Percentiles rank a stretch among this genome's conserved stretches.
These are phyloP conservation scores for Nasonia oneida DNA, from an alignment of 2,888 invertebrate species.

Conservation along the genomic window DNA sequence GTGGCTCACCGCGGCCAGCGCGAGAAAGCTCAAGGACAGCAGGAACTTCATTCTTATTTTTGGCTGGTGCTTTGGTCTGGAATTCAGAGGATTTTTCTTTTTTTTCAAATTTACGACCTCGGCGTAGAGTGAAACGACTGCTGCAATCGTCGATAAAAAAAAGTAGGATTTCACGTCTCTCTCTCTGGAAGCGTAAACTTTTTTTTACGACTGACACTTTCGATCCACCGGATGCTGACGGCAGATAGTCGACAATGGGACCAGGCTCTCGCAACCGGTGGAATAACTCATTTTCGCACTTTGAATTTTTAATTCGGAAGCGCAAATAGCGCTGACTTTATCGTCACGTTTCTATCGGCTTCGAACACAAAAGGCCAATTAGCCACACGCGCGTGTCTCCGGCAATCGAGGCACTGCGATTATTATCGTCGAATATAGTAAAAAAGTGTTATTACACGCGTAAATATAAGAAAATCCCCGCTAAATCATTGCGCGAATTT, in stretches of 20 bases:
- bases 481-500: not conserved
- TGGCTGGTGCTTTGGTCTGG: not conserved
- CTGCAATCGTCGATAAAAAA: not conserved
- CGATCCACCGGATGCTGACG: not conserved
- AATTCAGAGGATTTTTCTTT: not conserved
- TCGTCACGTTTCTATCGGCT: not conserved
- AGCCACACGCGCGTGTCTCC: too few relatives aligned
- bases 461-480: not conserved
- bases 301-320: not conserved
- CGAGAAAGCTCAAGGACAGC: not conserved
- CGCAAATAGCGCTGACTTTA: not conserved
- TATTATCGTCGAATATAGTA: not conserved
- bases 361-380: not conserved
- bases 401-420: not conserved
- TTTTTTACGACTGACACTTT: constrained; percentile 6
- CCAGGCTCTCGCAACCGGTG: not conserved
- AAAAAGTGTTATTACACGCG: not conserved
- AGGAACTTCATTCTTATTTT: constrained; percentile 21
- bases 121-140: not conserved
- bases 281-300: not conserved
- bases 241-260: not conserved
- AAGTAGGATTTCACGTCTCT: not conserved
- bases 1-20: not conserved
- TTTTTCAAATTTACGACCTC: not conserved
- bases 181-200: not conserved